Percentiles rank a stretch among this genome's conserved stretches.
Evolutionary conservation across 2,113 vertebrate genomes (phyloP).

Genomic region (Riparia riparia): DNA sequence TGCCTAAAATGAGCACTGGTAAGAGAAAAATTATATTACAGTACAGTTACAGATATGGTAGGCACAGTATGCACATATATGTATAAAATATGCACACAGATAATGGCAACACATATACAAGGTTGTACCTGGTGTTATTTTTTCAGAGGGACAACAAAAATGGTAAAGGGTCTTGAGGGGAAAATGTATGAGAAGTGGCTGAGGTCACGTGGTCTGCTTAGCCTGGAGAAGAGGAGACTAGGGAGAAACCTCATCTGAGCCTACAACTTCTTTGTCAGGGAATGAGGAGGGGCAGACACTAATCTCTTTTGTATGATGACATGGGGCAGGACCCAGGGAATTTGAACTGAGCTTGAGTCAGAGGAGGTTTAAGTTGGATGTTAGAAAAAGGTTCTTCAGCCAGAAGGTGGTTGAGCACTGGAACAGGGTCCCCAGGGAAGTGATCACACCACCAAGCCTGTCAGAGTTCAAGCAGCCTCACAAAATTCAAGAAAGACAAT

Average conservation of each 20-base stretch:
- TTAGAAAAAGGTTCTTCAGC: background rate
- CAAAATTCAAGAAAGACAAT: background rate
- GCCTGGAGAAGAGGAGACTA: background rate
- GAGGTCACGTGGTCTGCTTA: background rate
- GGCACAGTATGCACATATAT: background rate
- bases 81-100: accelerated
- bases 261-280: accelerated
- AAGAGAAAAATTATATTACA: background rate
- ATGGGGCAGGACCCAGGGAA: background rate
- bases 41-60: background rate
- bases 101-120: accelerated
- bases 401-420: background rate
- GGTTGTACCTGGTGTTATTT: background rate
- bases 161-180: background rate
- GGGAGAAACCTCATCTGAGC: background rate
- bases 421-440: background rate
- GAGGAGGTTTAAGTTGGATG: background rate
- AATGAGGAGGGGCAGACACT: background rate
- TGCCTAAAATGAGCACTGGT: background rate
- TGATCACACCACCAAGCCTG: background rate
- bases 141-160: background rate
- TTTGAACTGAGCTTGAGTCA: background rate
- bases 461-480: background rate
- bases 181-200: background rate
- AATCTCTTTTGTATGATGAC: background rate